Evolutionary conservation across 2,888 invertebrate species (phyloP), one percentile per base, ranked within the genome.

Genomic region (Pemphredon lugubris): DNA sequence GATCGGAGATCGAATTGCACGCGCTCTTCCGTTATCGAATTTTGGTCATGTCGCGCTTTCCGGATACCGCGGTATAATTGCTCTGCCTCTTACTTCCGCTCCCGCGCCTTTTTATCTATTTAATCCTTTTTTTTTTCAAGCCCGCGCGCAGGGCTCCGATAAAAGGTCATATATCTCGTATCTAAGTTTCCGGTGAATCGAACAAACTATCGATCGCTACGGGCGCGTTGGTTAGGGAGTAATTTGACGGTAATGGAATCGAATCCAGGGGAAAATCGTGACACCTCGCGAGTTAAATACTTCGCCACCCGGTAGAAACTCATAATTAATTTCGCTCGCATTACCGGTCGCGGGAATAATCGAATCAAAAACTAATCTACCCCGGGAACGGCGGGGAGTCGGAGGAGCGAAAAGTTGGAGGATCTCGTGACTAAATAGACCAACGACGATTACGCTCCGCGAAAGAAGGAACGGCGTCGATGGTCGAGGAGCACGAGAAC

Each of bases 21-120:
- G n/a, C n/a, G n/a, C n/a, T n/a, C n/a, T n/a, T 53, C 53, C 53
- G 75, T 74, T 71, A 74, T 74, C 66, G 65, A 71, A 51, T 66
- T 58, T 61, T 39, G 50, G 16, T 3, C 21, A 9, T 16, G 47
- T 34, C 34, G 18, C 30, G n/a, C n/a, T n/a, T n/a, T 14, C 18
- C 26, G 40, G 45, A 40, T 45, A 18, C 44, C 34, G 18, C 18
- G 18, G 60, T 58, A 57, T 58, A 65, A 74, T 65, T 58, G 57
- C 40, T 42, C 16, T 30, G n/a, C 7, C 16, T n/a, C 18, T 23
- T 34, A 6, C 5, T 16, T 40, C 18, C 18, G 5, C 37, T n/a
- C n/a, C 13, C 37, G 11, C 3, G 9, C 1, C 34, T n/a, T 9
- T n/a, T 3, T 7, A 11, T 34, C 3, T 48, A 34, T 55, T 16